A percentile compares a stretch with the other conserved stretches of the same genome.
phyloP scores from a whole-genome alignment of 2,888 invertebrate species.

The Tortricodes alternella region DNA sequence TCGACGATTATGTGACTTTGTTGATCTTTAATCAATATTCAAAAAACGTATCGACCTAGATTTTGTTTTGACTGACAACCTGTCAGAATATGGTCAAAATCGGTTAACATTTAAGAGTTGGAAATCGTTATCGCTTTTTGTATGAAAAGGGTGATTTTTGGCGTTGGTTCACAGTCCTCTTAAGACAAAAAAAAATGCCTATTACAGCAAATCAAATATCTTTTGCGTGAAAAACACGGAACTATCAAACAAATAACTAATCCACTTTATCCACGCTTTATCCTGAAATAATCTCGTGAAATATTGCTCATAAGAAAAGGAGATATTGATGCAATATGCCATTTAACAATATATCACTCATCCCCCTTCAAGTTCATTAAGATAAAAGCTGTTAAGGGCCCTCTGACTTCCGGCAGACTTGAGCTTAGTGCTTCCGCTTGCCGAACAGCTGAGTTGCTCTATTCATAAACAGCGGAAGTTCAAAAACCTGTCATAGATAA shows the following conservation, averaged over 20 bases:
- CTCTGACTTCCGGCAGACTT: slow-evolving; percentile 44
- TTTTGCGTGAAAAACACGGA: background rate
- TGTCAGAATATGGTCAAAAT: no score
- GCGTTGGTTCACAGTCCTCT: background rate
- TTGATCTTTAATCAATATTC: no score
- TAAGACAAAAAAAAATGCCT: no score
- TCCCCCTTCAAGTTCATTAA: slow-evolving; percentile 37
- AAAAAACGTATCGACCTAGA: no score
- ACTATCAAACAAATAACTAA: background rate
- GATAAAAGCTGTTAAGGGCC: slow-evolving; percentile 44
- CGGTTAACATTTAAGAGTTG: no score
- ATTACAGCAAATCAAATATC: no score
- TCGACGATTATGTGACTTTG: no score
- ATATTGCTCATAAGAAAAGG: background rate
- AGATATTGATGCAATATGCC: background rate
- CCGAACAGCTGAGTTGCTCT: slow-evolving; percentile 12
- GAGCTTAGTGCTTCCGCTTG: slow-evolving; percentile 32
- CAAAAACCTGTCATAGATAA: slow-evolving; percentile 10
- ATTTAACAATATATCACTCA: background rate
- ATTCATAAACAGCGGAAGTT: slow-evolving; percentile 13
- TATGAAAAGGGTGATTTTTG: no score
- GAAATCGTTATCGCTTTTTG: no score
- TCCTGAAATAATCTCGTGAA: slow-evolving; percentile 2
- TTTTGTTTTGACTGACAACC: no score
- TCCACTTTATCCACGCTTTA: background rate